These are phyloP conservation scores for Drosophila nr. perissopoda DNA, from an alignment of 2,888 invertebrate genomes.

Conservation along the genomic window DNA sequence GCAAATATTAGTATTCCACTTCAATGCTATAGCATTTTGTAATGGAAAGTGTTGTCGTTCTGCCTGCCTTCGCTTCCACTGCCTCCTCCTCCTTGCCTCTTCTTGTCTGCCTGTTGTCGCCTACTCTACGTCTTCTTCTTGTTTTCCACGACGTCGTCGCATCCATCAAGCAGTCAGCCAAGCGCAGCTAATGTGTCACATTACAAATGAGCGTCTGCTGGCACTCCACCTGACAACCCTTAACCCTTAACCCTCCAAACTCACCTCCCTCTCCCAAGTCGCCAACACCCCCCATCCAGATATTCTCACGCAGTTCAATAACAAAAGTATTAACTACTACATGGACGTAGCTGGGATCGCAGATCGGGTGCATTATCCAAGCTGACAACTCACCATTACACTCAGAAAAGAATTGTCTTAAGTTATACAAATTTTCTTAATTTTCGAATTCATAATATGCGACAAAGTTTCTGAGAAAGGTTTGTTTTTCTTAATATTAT, in stretches of 20 bases:
- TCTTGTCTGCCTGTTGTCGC: conserved; percentile 16
- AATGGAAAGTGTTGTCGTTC: conserved; percentile 72
- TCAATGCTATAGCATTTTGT: conserved; percentile 77
- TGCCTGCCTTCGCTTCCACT: background rate
- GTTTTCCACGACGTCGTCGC: conserved; percentile 17
- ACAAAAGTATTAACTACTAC: conserved; percentile 68
- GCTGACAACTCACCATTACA: background rate
- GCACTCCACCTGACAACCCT: conserved; percentile 32
- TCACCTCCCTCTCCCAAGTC: background rate
- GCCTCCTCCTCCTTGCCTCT: background rate
- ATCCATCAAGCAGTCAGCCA: conserved; percentile 68
- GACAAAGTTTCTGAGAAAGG: background rate
- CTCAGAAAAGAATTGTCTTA: background rate
- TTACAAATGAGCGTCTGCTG: conserved; percentile 67
- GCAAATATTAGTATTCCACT: conserved; percentile 80
- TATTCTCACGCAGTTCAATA: conserved; percentile 57
- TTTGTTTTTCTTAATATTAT: background rate
- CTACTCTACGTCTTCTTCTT: conserved; percentile 24
- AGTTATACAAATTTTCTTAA: background rate
- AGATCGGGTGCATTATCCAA: background rate
- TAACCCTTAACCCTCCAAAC: background rate
- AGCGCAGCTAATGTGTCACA: conserved; percentile 76
- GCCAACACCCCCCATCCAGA: background rate
- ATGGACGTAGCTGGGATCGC: background rate
- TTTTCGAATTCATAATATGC: background rate